phyloP scores from a whole-genome alignment of 1,140 invertebrate species.

The Teleopsis dalmanni region DNA sequence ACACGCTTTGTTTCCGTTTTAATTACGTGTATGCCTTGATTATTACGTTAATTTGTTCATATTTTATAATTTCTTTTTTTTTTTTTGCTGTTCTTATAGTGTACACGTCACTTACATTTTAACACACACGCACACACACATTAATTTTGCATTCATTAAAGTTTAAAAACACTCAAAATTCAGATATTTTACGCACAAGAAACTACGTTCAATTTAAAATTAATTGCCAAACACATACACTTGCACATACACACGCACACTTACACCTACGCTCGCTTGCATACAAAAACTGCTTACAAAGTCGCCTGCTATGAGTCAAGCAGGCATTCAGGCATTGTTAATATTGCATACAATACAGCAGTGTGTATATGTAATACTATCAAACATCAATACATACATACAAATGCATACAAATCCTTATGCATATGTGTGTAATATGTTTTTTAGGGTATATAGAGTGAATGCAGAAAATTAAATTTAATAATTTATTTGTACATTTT shows the following conservation, averaged over 20 bases:
- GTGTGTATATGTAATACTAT: neutral
- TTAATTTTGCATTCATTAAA: constrained; percentile 14
- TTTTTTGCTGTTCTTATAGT: too few relatives aligned
- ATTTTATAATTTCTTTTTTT: too few relatives aligned
- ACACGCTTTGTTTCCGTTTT: too few relatives aligned
- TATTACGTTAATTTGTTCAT: too few relatives aligned
- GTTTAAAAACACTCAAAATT: constrained; percentile 31
- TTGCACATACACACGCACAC: neutral
- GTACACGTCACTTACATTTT: too few relatives aligned
- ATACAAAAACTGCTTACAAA: too few relatives aligned
- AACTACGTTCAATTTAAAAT: constrained; percentile 44
- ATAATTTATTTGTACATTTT: constrained; percentile 41
- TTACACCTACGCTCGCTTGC: neutral
- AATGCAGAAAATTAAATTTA: constrained; percentile 45
- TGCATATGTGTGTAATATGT: neutral
- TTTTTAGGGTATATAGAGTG: constrained; percentile 27
- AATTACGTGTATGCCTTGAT: too few relatives aligned
- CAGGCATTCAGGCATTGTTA: too few relatives aligned
- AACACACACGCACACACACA: neutral
- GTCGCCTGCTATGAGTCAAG: too few relatives aligned
- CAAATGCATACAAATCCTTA: neutral
- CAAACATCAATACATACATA: neutral
- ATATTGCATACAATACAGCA: neutral
- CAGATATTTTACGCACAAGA: constrained; percentile 26
- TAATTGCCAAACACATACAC: constrained; percentile 43